phyloP scores from a whole-genome alignment of 1,140 invertebrate genomes.

The Neoseiulus cucumeris region DNA sequence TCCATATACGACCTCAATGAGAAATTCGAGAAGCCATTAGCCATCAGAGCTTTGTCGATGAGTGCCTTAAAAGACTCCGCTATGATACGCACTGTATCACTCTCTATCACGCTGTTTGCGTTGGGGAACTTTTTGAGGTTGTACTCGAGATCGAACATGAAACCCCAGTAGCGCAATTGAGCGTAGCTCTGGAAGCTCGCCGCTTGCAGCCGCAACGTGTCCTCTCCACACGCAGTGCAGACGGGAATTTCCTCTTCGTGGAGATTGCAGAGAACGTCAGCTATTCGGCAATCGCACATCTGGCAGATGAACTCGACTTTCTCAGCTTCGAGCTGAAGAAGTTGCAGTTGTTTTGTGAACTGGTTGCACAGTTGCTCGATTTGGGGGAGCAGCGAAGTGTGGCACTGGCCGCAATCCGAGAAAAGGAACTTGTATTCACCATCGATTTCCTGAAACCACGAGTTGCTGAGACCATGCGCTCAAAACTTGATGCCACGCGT shows the following conservation, averaged over 20 bases:
- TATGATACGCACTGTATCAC: not conserved
- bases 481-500: too few relatives aligned
- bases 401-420: not conserved
- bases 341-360: not conserved
- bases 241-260: slow-evolving; percentile 2
- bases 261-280: not conserved
- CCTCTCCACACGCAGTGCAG: not conserved
- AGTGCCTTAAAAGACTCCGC: not conserved
- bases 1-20: not conserved
- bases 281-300: not conserved
- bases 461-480: too few relatives aligned
- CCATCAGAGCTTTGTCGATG: not conserved
- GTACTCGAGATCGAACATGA: slow-evolving; percentile 3
- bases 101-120: not conserved
- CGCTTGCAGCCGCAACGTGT: not conserved
- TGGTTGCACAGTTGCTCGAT: slow-evolving; percentile 1
- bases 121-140: not conserved
- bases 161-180: not conserved
- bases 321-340: not conserved
- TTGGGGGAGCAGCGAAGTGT: not conserved
- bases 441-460: not conserved
- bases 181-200: not conserved
- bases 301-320: not conserved
- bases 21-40: not conserved
- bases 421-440: not conserved